These are phyloP conservation scores for Elysia crispata DNA, from an alignment of 2,888 invertebrate genomes.

Conservation along the genomic window DNA sequence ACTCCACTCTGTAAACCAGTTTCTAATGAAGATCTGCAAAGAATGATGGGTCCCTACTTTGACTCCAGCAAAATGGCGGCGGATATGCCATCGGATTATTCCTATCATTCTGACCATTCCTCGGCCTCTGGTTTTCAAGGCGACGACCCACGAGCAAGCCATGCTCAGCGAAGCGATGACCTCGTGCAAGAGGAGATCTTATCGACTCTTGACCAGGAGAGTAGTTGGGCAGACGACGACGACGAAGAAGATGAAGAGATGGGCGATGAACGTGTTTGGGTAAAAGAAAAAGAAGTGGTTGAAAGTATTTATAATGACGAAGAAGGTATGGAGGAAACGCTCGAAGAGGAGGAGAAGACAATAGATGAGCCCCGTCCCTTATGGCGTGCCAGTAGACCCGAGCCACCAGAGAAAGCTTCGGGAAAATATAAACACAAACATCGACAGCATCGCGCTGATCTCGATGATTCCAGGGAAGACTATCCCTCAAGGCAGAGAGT, in stretches of 20 bases:
- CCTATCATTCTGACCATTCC: background rate
- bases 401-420: background rate
- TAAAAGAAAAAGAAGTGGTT: slow-evolving; percentile 55
- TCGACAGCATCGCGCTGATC: background rate
- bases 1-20: slow-evolving; percentile 59
- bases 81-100: slow-evolving; percentile 49
- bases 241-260: slow-evolving; percentile 51
- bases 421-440: background rate
- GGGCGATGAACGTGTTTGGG: slow-evolving; percentile 49
- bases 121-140: slow-evolving; percentile 41
- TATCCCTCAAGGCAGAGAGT: background rate
- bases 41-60: slow-evolving; percentile 61
- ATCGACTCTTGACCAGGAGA: background rate
- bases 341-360: slow-evolving; percentile 33
- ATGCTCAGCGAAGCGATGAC: background rate
- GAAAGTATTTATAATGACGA: slow-evolving; percentile 41
- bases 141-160: slow-evolving; percentile 45
- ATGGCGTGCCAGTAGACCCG: too few relatives aligned
- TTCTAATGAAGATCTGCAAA: slow-evolving; percentile 57
- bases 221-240: slow-evolving; percentile 34
- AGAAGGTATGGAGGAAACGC: background rate
- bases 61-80: slow-evolving; percentile 65
- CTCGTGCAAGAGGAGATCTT: background rate
- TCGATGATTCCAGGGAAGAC: background rate
- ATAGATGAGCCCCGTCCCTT: slow-evolving; percentile 5